phyloP scores from a whole-genome alignment of 1,140 invertebrate species.

The Lepidurus apus region DNA sequence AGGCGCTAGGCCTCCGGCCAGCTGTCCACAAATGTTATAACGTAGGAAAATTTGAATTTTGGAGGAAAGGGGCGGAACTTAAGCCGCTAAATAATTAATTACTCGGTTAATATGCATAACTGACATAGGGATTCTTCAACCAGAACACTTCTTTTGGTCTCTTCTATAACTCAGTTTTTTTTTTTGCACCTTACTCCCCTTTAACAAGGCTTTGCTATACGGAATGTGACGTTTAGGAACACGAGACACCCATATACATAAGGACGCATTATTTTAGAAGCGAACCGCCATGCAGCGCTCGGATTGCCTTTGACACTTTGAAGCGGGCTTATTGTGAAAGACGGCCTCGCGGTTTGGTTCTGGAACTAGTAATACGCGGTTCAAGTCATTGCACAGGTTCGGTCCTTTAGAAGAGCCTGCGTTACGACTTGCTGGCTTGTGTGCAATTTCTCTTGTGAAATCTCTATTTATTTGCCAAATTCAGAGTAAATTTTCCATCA shows the following conservation, averaged over 20 bases:
- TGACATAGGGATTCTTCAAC: too few species aligned
- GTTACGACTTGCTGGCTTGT: conserved; percentile 1
- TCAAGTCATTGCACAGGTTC: not conserved
- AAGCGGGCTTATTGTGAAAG: not conserved
- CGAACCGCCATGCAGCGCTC: not conserved
- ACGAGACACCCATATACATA: not conserved
- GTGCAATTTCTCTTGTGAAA: not conserved
- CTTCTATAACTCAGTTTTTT: not conserved
- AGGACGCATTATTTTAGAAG: not conserved
- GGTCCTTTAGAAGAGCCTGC: not conserved
- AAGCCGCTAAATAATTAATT: too few species aligned
- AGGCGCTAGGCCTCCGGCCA: too few species aligned
- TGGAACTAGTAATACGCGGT: not conserved
- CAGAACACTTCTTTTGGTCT: too few species aligned
- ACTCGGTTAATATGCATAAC: too few species aligned
- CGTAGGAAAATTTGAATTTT: too few species aligned
- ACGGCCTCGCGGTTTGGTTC: not conserved
- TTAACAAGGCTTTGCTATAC: not conserved
- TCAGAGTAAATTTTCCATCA: not conserved
- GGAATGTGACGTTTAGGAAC: not conserved
- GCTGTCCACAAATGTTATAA: too few species aligned
- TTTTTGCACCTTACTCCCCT: not conserved
- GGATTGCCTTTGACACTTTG: not conserved
- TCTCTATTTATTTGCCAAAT: not conserved
- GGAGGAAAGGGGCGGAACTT: too few species aligned